Base-by-base conservation (phyloP, 2,113 vertebrate genomes). In the Camelus bactrianus region DNA sequence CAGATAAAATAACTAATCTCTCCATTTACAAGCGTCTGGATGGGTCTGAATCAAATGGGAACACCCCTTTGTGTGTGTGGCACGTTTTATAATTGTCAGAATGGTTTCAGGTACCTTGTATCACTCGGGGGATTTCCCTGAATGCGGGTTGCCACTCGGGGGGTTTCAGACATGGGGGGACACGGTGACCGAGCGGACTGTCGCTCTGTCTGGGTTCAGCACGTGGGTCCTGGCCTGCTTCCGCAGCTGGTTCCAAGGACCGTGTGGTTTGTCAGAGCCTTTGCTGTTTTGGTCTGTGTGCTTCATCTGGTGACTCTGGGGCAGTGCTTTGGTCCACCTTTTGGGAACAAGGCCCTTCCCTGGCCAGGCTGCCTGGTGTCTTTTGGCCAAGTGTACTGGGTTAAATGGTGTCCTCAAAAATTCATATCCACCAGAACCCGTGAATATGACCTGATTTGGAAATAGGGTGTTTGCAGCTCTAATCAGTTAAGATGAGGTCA, bases 121-220 rank as follows among this genome's bases (percentile, higher is more conserved):
- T 6, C 32, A 35, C 24, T 7, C 32, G 4, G 46, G 60, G 48
- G 38, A 38, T 42, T 42, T 42, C 38, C 38, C 38, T 42, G 38
- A 42, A 5, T 42, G 38, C 5, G 38, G 38, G 38, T 42, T 42
- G 67, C 64, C 64, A 17, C 6, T 8, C 12, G 0, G 22, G 16
- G 30, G 62, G 9, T 65, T 67, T 85, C 42, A 50, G 35, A 26
- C 46, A 7, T 22, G 28, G 48, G 22, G 38, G 38, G 38, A 42
- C 38, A 26, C 15, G 5, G 9, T 8, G 42, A 16, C 15, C 48
- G 11, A 14, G 60, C 19, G 0, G 8, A 46, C 8, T 2, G 4
- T 8, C 30, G 0, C 30, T 84, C 62, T 65, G 30, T 64, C 38
- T 50, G 6, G 28, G 60, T 3, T 14, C 6, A 17, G 58, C 46